Base-by-base conservation (phyloP, 2,113 vertebrate species). In the Apeltes quadracus region DNA sequence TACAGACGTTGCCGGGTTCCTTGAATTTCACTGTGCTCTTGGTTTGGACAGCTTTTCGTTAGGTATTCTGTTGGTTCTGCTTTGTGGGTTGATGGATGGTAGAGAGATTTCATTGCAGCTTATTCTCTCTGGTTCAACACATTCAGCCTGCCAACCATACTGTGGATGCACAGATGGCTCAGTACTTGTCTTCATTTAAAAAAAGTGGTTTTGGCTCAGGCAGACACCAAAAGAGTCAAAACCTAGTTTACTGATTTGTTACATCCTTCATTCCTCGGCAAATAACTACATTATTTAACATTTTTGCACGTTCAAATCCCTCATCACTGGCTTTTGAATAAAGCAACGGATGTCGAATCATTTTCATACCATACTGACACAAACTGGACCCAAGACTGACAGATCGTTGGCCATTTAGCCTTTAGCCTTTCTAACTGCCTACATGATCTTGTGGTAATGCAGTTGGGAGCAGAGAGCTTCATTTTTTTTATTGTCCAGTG, bases 401-500 rank as follows among this genome's bases (percentile, higher is more conserved):
- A 55, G 69, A 81, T 50, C 1, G 22, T 51, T 14, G 20, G 32
- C 38, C 20, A 34, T 57, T 58, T 16, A 20, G 41, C 43, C 22
- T 59, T 61, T 53, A 57, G 22, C 58, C 78, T 36, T 36, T 2
- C 39, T 18, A 5, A 15, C 20, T 27, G 46, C 58, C 36, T 65
- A 72, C 59, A 81, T 13, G 0, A 75, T 23, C 54, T 41, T 67
- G 43, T 62, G 18, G n/a, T 72, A 29, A 39, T 7, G 43, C 29
- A 69, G 43, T 58, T 50, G 15, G 7, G 39, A 53, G 27, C 20
- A 27, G 12, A 58, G 46, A 32, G 12, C 48, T 34, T 34, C 7
- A 62, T 23, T 2, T 48, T 23, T 48, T 58, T 2, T 57, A 55
- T 25, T 16, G 8, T 32, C 20, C 16, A 20, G 32, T 57, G 67